Base-by-base conservation (phyloP, 2,797 vertebrate genomes). In the Pseudopleuronectes americanus region DNA sequence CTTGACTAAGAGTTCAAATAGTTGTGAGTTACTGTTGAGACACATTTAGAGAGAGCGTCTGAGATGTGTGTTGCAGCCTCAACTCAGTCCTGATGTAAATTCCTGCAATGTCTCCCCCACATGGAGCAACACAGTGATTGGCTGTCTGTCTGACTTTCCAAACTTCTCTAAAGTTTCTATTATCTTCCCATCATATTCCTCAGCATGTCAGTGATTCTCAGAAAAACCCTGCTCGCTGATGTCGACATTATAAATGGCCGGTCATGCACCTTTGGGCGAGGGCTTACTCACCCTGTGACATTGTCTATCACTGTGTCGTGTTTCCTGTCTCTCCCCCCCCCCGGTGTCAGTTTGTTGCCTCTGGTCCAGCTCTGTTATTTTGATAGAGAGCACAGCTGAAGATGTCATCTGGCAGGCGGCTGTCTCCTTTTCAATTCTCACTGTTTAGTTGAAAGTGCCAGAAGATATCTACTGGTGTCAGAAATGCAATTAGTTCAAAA, bases 211-310 rank as follows among this genome's bases (percentile, higher is more conserved):
- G 49, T 17, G 3, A 2, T 55, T 17, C 57, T 61, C 54, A 51
- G 57, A 55, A 48, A 54, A 17, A 26, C 4, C 26, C 0, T 60
- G 62, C 48, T 45, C 1, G 26, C 73, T 71, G 64, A 68, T 74
- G 64, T 57, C 56, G 62, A 64, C 71, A 12, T 62, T 60, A 73
- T 80, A 81, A 67, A 83, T 77, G 74, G 59, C 9, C 49, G 77
- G 77, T 77, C 79, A 68, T 68, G 74, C 75, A 81, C 79, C 79
- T 85, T 67, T 2, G 19, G 90, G 84, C 84, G 69, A 87, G 71
- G 82, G 47, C 86, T 84, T 70, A 41, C 22, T 74, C 71, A 43
- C 55, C 13, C 31, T n/a, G 56, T 56, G 74, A 80, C 79, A 57
- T 3, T 83, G 80, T 87, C 84, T 80, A 51, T 86, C 83, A 79